Evolutionary conservation across 1,140 invertebrate genomes (phyloP).

Genomic region (Trichomalopsis sarcophagae): DNA sequence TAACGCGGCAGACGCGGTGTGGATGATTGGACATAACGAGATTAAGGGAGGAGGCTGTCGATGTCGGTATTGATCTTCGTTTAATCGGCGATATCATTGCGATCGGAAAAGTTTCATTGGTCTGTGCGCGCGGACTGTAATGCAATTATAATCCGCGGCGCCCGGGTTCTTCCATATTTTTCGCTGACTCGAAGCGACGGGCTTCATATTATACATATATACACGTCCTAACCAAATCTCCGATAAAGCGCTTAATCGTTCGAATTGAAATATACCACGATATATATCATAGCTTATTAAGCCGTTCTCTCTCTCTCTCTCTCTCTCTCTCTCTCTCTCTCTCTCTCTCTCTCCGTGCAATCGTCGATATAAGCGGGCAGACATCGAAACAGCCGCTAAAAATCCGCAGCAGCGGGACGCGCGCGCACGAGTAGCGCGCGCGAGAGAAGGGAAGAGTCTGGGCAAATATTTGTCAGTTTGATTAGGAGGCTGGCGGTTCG

Average conservation of each 20-base stretch:
- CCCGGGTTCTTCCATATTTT: too few species aligned
- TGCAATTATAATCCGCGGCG: too few species aligned
- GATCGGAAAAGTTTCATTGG: too few species aligned
- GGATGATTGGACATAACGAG: too few species aligned
- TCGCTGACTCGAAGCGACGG: neutral
- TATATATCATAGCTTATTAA: too few species aligned
- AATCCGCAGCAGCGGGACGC: neutral
- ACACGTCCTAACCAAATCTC: neutral
- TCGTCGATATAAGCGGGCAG: neutral
- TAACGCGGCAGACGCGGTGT: too few species aligned
- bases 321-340: too few species aligned
- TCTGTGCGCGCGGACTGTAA: neutral
- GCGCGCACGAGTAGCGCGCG: neutral
- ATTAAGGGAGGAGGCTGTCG: too few species aligned
- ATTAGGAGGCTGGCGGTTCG: slow-evolving; percentile 38
- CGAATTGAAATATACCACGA: too few species aligned
- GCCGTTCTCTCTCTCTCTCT: too few species aligned
- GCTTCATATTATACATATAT: neutral
- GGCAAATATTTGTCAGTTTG: slow-evolving; percentile 49
- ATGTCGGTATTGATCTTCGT: too few species aligned
- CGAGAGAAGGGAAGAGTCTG: slow-evolving; percentile 31
- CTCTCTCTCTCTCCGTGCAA: too few species aligned
- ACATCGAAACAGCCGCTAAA: neutral
- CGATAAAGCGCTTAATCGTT: neutral
- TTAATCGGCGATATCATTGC: neutral